Percentiles rank a stretch among this genome's conserved stretches.
Conservation (phyloP, 2,113 vertebrate genomes). For the Chauna torquata region DNA sequence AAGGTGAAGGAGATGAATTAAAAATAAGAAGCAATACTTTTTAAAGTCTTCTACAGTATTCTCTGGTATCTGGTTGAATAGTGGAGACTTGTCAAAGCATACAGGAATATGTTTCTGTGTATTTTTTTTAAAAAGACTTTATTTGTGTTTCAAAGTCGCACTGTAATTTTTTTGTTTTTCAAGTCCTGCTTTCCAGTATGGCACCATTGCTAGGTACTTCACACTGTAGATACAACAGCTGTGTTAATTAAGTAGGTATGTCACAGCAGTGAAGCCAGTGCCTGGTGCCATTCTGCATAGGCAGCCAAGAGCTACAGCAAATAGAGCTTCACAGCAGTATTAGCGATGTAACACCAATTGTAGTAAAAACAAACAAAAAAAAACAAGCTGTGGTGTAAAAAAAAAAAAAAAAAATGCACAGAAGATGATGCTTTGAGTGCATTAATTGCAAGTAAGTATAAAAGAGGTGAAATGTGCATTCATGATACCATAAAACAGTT, state of each 20-base stretch:
- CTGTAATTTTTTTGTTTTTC: slow-evolving; percentile 10
- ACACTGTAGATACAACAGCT: slow-evolving; percentile 64
- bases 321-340: neutral
- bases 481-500: neutral
- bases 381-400: neutral
- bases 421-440: neutral
- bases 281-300: slow-evolving; percentile 49
- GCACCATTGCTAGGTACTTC: slow-evolving; percentile 25
- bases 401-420: neutral
- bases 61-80: neutral
- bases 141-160: slow-evolving; percentile 10
- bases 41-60: neutral
- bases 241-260: slow-evolving; percentile 82
- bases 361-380: neutral
- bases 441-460: neutral
- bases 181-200: slow-evolving; percentile 39
- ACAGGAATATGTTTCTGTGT: neutral
- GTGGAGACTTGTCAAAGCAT: neutral
- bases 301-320: slow-evolving; percentile 55
- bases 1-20: neutral
- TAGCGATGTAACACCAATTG: neutral
- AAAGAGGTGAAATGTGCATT: neutral
- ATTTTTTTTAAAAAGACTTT: neutral
- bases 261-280: slow-evolving; percentile 67
- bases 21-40: neutral